These are phyloP conservation scores for Papilio machaon DNA, from an alignment of 1,140 invertebrate genomes.

Conservation along the genomic window DNA sequence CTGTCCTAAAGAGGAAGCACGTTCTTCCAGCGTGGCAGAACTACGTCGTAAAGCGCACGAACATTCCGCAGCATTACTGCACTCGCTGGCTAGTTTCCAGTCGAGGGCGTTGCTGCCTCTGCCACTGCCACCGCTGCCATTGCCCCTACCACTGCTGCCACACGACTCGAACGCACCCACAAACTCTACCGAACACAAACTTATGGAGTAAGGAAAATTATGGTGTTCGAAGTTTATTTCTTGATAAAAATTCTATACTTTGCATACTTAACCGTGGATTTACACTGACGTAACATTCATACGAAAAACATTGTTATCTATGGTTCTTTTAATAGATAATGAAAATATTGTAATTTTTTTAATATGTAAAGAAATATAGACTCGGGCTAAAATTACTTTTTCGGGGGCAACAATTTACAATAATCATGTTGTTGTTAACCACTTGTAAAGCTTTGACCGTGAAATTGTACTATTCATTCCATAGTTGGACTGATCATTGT, in stretches of 20 bases:
- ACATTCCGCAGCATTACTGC: conserved; percentile 92
- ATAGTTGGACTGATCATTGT: background rate
- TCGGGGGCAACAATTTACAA: background rate
- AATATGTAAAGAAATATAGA: too few species aligned
- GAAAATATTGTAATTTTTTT: too few species aligned
- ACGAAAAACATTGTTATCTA: too few species aligned
- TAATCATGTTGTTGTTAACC: background rate
- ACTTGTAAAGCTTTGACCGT: background rate
- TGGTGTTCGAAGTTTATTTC: background rate
- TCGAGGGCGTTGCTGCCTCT: conserved; percentile 83
- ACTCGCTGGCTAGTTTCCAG: conserved; percentile 86
- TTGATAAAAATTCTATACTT: background rate
- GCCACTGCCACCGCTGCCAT: conserved; percentile 79
- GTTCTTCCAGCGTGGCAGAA: conserved; percentile 93
- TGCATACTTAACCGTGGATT: background rate
- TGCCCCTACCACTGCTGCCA: conserved; percentile 77
- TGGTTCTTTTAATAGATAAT: too few species aligned
- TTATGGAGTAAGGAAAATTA: conserved; percentile 57
- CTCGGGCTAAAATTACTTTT: background rate
- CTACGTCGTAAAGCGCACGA: conserved; percentile 94
- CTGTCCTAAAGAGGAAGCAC: conserved; percentile 85
- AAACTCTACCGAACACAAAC: conserved; percentile 68
- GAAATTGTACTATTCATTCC: conserved; percentile 10
- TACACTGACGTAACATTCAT: too few species aligned
- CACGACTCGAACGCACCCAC: conserved; percentile 68